Percentiles rank a stretch among this genome's conserved stretches.
These are phyloP conservation scores for Thymelicus lineola DNA, from an alignment of 2,888 invertebrate species.

Conservation along the genomic window DNA sequence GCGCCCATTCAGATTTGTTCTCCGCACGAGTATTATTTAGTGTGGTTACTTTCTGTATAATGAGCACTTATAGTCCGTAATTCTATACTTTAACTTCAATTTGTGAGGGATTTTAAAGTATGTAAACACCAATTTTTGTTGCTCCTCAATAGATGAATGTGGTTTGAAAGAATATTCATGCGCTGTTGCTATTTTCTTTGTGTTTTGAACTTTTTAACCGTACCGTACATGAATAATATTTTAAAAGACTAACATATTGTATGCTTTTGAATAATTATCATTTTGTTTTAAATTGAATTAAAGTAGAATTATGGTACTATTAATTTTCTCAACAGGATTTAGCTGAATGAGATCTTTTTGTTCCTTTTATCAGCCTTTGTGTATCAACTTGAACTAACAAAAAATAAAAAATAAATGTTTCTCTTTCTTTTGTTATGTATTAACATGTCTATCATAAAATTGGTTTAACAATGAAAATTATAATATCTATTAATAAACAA, in stretches of 20 bases:
- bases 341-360: too few relatives aligned
- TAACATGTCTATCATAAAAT: too few relatives aligned
- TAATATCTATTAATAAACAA: too few relatives aligned
- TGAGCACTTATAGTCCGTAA: conserved; percentile 47
- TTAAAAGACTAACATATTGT: conserved; percentile 2
- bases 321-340: too few relatives aligned
- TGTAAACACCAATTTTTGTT: conserved; percentile 36
- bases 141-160: conserved; percentile 31
- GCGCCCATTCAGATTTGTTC: conserved; percentile 65
- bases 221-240: neutral
- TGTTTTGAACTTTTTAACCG: neutral
- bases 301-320: too few relatives aligned
- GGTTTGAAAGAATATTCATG: conserved; percentile 23
- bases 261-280: neutral
- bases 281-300: neutral
- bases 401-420: too few relatives aligned
- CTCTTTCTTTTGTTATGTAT: too few relatives aligned
- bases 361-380: too few relatives aligned
- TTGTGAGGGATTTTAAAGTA: conserved; percentile 42
- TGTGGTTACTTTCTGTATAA: conserved; percentile 59
- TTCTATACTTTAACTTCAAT: conserved; percentile 43
- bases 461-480: too few relatives aligned
- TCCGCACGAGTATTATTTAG: conserved; percentile 52
- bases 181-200: conserved; percentile 11
- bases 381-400: too few relatives aligned